phyloP scores from a whole-genome alignment of 1,140 invertebrate genomes.

The Limonius californicus region DNA sequence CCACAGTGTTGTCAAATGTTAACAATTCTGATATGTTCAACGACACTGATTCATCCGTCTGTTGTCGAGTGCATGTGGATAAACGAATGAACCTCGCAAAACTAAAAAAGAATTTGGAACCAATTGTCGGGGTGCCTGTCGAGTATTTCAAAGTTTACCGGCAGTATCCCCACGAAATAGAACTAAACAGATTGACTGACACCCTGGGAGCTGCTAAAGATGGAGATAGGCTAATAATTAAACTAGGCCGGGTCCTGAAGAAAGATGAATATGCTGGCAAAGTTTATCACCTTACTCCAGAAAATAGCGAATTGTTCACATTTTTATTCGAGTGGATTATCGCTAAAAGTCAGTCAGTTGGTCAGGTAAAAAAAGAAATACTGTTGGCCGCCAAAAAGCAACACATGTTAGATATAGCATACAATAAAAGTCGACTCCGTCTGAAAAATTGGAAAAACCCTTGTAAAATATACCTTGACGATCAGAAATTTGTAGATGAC shows the following conservation, averaged over 20 bases:
- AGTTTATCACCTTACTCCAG: conserved; percentile 56
- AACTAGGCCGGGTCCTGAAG: conserved; percentile 60
- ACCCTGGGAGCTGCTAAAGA: conserved; percentile 53
- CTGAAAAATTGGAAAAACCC: conserved; percentile 64
- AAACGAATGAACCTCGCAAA: conserved; percentile 59
- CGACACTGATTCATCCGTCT: conserved; percentile 40
- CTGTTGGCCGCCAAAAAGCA: conserved; percentile 60
- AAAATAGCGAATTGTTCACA: conserved; percentile 52
- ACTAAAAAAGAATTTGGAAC: conserved; percentile 65
- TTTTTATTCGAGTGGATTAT: conserved; percentile 68
- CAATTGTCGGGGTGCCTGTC: conserved; percentile 59
- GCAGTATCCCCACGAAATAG: conserved; percentile 52
- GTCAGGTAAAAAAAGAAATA: conserved; percentile 63
- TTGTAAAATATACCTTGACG: conserved; percentile 59
- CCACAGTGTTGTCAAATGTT: not conserved
- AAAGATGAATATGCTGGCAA: conserved; percentile 66
- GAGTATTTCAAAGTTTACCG: conserved; percentile 66
- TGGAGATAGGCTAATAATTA: conserved; percentile 60
- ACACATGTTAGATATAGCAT: conserved; percentile 56
- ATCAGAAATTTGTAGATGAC: conserved; percentile 56
- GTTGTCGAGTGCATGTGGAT: conserved; percentile 62
- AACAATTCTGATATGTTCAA: not conserved
- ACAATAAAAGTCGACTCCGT: conserved; percentile 63
- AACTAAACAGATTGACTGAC: conserved; percentile 54
- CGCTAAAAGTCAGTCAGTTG: conserved; percentile 58